A percentile compares a stretch with the other conserved stretches of the same genome.
phyloP scores from a whole-genome alignment of 2,797 vertebrate species.

The Paedocypris micromegethes region DNA sequence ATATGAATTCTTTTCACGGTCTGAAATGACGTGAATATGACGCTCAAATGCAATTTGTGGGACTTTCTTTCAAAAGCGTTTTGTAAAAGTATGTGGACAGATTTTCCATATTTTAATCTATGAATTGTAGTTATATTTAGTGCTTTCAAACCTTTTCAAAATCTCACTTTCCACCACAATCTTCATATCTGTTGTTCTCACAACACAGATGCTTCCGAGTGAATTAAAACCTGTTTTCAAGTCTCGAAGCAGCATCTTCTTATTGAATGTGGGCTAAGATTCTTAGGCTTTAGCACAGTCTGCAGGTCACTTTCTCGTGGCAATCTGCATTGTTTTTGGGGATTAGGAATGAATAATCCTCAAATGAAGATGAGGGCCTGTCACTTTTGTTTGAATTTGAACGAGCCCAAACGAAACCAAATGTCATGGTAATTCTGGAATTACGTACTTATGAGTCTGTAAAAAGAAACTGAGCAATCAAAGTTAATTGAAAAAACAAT shows the following conservation, averaged over 20 bases:
- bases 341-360: slow-evolving; percentile 23
- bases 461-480: not conserved
- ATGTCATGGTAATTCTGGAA: not conserved
- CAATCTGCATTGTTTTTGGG: slow-evolving; percentile 25
- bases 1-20: no score
- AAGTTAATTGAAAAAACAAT: no score
- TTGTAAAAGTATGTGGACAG: no score
- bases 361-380: not conserved
- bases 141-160: not conserved
- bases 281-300: slow-evolving; percentile 19
- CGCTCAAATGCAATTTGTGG: no score
- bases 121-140: no score
- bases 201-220: slow-evolving; percentile 16
- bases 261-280: slow-evolving; percentile 12
- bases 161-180: not conserved
- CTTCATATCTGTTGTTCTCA: not conserved
- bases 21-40: no score
- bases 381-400: not conserved
- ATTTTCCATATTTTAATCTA: no score
- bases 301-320: slow-evolving; percentile 5
- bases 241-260: not conserved
- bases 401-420: not conserved
- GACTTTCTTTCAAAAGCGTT: no score
- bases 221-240: slow-evolving; percentile 9
- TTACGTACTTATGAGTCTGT: not conserved